These are phyloP conservation scores for Theretra japonica DNA, from an alignment of 2,888 invertebrate species.

Conservation along the genomic window DNA sequence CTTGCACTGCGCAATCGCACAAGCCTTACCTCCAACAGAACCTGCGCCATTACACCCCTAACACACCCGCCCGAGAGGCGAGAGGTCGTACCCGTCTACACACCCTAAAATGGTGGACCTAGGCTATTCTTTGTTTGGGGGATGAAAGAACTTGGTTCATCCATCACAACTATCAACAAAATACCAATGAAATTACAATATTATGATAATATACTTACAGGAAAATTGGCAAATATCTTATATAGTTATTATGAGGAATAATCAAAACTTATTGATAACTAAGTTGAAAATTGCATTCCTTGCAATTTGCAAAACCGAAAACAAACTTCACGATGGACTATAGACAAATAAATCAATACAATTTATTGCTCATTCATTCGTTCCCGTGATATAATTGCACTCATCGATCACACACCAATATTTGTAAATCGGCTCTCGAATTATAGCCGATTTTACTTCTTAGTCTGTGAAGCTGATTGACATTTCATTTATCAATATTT, in stretches of 20 bases:
- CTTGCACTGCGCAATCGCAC: constrained; percentile 72
- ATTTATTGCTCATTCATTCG: constrained; percentile 3
- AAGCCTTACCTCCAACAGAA: not conserved
- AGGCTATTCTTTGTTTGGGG: not conserved
- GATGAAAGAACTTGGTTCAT: not conserved
- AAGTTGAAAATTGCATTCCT: too few relatives aligned
- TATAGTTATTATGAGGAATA: not conserved
- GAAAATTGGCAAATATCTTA: not conserved
- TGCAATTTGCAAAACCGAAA: not conserved
- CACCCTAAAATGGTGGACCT: not conserved
- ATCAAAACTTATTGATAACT: not conserved
- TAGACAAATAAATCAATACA: not conserved
- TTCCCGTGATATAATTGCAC: not conserved
- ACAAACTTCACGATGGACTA: not conserved
- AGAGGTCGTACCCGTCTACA: not conserved
- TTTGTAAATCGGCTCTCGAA: too few relatives aligned
- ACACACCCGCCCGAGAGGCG: not conserved
- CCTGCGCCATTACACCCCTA: constrained; percentile 7
- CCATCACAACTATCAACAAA: not conserved
- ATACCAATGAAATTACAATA: not conserved
- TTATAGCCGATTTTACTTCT: too few relatives aligned
- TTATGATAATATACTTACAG: not conserved
- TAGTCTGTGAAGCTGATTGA: too few relatives aligned
- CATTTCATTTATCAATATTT: too few relatives aligned
- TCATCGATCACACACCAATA: too few relatives aligned